A percentile compares a stretch with the other conserved stretches of the same genome.
These are phyloP conservation scores for Sinohyriopsis cumingii DNA, from an alignment of 2,888 invertebrate genomes.

Conservation along the genomic window DNA sequence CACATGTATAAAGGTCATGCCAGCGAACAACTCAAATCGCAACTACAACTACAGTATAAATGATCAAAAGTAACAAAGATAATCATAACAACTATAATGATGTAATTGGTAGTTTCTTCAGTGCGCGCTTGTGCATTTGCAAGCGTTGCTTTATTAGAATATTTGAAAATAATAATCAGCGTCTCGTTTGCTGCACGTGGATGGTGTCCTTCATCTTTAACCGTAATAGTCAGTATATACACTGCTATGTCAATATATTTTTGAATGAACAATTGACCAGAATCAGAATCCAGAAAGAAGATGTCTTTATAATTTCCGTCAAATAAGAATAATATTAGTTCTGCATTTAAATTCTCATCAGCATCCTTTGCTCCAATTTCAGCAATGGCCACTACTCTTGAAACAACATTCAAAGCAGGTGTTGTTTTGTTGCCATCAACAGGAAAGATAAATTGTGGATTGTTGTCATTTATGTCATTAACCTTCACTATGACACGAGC, in stretches of 20 bases:
- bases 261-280: conserved; percentile 35
- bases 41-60: no score
- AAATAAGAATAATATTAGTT: conserved; percentile 89
- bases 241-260: conserved; percentile 37
- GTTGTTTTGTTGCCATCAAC: conserved; percentile 52
- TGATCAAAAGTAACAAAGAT: no score
- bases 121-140: no score
- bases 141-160: conserved; percentile 18
- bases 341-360: conserved; percentile 93
- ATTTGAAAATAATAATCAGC: conserved; percentile 27
- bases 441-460: conserved; percentile 76
- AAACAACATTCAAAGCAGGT: conserved; percentile 48
- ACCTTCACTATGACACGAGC: conserved; percentile 94
- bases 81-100: no score
- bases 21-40: no score
- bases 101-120: no score
- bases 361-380: conserved; percentile 90
- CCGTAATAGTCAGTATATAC: conserved; percentile 27
- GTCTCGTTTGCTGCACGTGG: conserved; percentile 21
- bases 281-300: conserved; percentile 38
- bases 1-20: no score
- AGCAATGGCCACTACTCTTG: conserved; percentile 44
- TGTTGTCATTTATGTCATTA: conserved; percentile 96
- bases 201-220: conserved; percentile 40
- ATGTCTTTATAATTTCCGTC: conserved; percentile 80